phyloP scores from a whole-genome alignment of 2,113 vertebrate species.

The Spilogale gracilis region DNA sequence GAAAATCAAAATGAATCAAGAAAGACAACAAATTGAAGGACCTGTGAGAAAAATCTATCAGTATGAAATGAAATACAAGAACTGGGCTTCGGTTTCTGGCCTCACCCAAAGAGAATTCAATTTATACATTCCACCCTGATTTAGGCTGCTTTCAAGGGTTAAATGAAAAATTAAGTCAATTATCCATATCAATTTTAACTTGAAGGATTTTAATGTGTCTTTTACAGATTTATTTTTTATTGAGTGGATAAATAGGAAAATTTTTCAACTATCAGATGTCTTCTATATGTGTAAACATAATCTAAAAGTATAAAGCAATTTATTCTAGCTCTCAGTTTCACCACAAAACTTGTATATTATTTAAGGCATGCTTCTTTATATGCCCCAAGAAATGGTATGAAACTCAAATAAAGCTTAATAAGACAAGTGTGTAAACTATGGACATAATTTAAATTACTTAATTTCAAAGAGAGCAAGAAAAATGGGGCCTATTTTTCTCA shows the following conservation, averaged over 20 bases:
- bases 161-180: slow-evolving; percentile 50
- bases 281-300: background rate
- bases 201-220: slow-evolving; percentile 39
- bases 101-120: background rate
- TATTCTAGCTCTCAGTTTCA: background rate
- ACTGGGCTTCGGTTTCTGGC: background rate
- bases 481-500: accelerated
- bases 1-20: slow-evolving; percentile 51
- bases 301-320: background rate
- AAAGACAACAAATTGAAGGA: slow-evolving; percentile 9
- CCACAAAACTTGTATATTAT: background rate
- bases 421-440: background rate
- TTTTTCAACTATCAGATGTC: background rate
- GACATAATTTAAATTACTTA: background rate
- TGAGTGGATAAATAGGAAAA: slow-evolving; percentile 31
- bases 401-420: background rate
- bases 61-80: background rate
- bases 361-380: background rate
- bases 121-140: slow-evolving; percentile 9
- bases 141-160: slow-evolving; percentile 19
- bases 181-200: background rate
- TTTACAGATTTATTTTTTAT: background rate
- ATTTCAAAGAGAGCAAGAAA: background rate
- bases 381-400: background rate
- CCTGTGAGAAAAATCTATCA: background rate